phyloP scores from a whole-genome alignment of 1,140 invertebrate genomes.

The Dysdera silvatica region DNA sequence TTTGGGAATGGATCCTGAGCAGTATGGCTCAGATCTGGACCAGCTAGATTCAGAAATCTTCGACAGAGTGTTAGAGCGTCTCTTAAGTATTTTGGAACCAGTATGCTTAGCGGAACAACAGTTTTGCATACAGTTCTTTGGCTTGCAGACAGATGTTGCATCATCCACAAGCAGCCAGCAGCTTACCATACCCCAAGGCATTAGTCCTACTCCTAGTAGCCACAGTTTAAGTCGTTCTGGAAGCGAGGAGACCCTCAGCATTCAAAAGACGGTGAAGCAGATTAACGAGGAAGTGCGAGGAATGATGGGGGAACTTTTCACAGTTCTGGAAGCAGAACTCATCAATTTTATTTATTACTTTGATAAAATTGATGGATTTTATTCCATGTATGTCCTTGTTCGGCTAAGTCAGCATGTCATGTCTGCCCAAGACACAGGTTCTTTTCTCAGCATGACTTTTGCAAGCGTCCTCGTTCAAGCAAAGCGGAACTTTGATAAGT shows the following conservation, averaged over 20 bases:
- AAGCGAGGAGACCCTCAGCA: constrained; percentile 23
- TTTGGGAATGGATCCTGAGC: constrained; percentile 55
- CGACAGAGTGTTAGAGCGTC: constrained; percentile 64
- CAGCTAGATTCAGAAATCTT: constrained; percentile 52
- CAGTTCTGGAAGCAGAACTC: constrained; percentile 73
- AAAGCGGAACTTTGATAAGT: constrained; percentile 89
- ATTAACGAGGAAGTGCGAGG: constrained; percentile 44
- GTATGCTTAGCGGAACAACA: constrained; percentile 90
- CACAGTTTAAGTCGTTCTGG: constrained; percentile 14
- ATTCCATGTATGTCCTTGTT: constrained; percentile 85
- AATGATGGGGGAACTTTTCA: constrained; percentile 81
- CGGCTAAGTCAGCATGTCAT: constrained; percentile 80
- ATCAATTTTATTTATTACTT: constrained; percentile 73
- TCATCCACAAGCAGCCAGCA: constrained; percentile 6
- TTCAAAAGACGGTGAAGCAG: constrained; percentile 36
- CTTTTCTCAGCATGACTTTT: constrained; percentile 78
- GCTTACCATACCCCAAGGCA: background rate
- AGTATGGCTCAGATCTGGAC: constrained; percentile 51
- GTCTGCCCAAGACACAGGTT: constrained; percentile 81
- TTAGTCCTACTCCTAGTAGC: constrained; percentile 11
- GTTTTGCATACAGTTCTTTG: constrained; percentile 90
- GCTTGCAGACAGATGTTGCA: constrained; percentile 57
- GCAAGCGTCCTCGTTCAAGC: constrained; percentile 80
- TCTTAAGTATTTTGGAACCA: constrained; percentile 79
- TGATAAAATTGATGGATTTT: constrained; percentile 79